Base-by-base conservation (phyloP, 2,113 vertebrate species). In the Forbesichthys agassizii region DNA sequence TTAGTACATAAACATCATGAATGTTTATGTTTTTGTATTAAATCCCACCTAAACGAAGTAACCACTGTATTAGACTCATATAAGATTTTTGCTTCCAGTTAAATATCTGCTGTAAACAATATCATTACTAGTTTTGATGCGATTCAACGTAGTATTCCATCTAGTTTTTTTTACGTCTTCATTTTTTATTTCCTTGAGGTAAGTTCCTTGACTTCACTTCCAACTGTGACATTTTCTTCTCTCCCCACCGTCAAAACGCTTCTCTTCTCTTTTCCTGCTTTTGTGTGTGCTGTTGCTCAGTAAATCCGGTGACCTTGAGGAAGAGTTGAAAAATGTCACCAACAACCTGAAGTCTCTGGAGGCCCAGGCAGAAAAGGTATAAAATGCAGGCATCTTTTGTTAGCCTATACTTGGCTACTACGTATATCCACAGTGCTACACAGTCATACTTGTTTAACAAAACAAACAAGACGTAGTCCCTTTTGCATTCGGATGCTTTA, bases 271-370 rank as follows among this genome's bases (percentile, higher is more conserved):
- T 78, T 72, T 66, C 80, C 36, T 84, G 69, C 82, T 59, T 76
- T 62, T 69, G 52, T 71, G 77, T 75, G 73, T 85, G 75, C 72
- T 69, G 9, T 70, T 69, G 79, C 60, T 88, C 93, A 99, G 97
- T 95, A 99, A 99, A 96, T 99, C 95, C 92, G 96, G 95, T 92
- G 97, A 98, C 86, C 95, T 99, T 92, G 97, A 99, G 89, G 97
- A 99, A 85, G 97, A 99, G 88, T 93, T 99, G 95, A 99, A 98
- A 98, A 99, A 98, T 96, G 96, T 99, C 92, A 96, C 97, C 95
- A 99, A 98, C 96, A 98, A 97, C 95, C 88, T 98, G 94, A 99
- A 98, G 94, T 99, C 97, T 63, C 87, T 98, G 94, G 96, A 98
- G 81, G 97, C 97, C 74, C 96, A 99, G 92, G 91, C 96, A 42